Evolutionary conservation across 2,113 vertebrate species (phyloP), one percentile per base, ranked within the genome.

Genomic region (Chloebia gouldiae): DNA sequence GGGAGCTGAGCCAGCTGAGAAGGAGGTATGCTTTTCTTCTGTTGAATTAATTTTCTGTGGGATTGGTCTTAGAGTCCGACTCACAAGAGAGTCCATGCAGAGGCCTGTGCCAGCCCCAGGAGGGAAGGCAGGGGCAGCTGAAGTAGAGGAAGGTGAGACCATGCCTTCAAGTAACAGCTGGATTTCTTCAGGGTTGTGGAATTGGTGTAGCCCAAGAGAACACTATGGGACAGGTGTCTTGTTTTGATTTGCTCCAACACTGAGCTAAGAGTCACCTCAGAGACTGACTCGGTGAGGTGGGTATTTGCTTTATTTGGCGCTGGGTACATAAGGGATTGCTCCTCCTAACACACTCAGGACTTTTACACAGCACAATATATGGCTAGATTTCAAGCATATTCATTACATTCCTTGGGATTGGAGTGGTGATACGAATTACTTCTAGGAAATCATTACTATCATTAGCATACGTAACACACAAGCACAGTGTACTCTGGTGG

Each of bases 321-420:
- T 1, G 1, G 8, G 4, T 57, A 13, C 2, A 1, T 45, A 40
- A 24, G 24, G 42, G 8, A 75, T 28, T 7, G 1, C 25, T 35
- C 24, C 31, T 57, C 51, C 31, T 45, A 35, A 75, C 42, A 45
- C 25, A 45, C 33, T 19, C 14, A 28, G 31, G 33, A 17, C 33
- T 73, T 73, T 35, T 45, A 57, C 19, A 45, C 24, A 45, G 53
- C 6, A 16, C 24, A 35, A 17, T 35, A 35, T 45, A 33, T 23
- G 68, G 37, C 25, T 30, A 35, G 30, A 35, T 57, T 30, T 57
- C 18, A 45, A 35, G 33, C 40, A 28, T 30, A 28, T 57, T 45
- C 33, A 35, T 57, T 57, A 35, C 25, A 30, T 45, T 57, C 24
- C 10, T 73, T 35, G 53, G 31, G 31, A 44, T n/a, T 44, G 17